Evolutionary conservation across 2,888 invertebrate genomes (phyloP), one percentile per base, ranked within the genome.

Genomic region (Cosmia pyralina): DNA sequence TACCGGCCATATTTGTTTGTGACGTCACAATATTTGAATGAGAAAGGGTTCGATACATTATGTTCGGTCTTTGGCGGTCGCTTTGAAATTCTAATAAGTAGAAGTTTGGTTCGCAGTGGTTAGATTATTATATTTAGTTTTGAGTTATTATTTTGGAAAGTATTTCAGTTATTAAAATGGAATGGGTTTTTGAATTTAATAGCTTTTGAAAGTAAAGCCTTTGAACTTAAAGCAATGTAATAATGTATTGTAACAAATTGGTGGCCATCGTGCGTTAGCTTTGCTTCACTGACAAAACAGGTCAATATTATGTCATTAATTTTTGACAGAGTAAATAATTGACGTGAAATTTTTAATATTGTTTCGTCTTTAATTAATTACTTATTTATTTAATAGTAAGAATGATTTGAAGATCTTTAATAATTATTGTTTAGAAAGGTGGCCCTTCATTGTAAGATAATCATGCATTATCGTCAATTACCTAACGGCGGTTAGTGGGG

Each of bases 21-120:
- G 69, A 84, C 85, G 87, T 87, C 85, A 88, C 89, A 86, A 88
- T 88, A 86, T 87, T 85, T 79, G 84, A 86, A 87, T 88, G 87
- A 85, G 84, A 78, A 88, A 88, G 88, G 90, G 90, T 88, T 80
- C 52, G 66, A 77, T 75, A 80, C 55, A 74, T 76, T 78, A 34
- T 70, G 73, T 63, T 75, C 50, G 52, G n/a, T 53, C 28, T 75
- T 70, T 64, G 58, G 68, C n/a, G 73, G 66, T 72, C 7, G 53
- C 17, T 75, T 71, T 78, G 75, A 69, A 71, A 71, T 81, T 75
- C 41, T 44, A 70, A 68, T 67, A 55, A 4, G 59, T 28, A 6
- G 11, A 81, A 78, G 62, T 81, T 81, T 55, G 57, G 44, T 63
- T 53, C 4, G n/a, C 28, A 69, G 81, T 34, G 81, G 74, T 81